Evolutionary conservation across 2,888 invertebrate genomes (phyloP).

Genomic region (Zaprionus obscuricornis): DNA sequence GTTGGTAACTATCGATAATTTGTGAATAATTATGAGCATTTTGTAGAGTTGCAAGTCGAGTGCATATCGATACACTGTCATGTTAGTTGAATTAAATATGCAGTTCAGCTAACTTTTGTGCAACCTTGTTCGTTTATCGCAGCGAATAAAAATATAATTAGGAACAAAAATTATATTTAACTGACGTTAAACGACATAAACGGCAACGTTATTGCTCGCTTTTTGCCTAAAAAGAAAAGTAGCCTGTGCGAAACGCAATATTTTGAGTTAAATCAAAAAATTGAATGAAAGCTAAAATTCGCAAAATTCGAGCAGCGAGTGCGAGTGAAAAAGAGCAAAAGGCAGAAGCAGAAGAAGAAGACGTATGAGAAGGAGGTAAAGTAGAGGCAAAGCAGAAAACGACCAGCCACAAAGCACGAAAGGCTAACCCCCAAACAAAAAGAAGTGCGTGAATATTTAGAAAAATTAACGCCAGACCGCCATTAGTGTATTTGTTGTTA

Average conservation of each 20-base stretch:
- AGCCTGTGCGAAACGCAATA: constrained; percentile 45
- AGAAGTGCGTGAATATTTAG: constrained; percentile 70
- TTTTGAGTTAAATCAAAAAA: constrained; percentile 47
- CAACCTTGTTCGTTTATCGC: constrained; percentile 57
- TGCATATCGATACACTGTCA: constrained; percentile 26
- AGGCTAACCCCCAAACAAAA: constrained; percentile 61
- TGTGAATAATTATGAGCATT: background rate
- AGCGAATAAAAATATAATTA: constrained; percentile 63
- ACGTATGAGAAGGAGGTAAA: constrained; percentile 34
- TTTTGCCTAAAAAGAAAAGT: constrained; percentile 30
- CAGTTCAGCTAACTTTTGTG: constrained; percentile 57
- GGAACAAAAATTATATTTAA: constrained; percentile 52
- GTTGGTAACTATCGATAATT: too few species aligned
- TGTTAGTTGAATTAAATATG: constrained; percentile 47
- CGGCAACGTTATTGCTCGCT: constrained; percentile 45
- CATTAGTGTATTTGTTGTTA: constrained; percentile 57
- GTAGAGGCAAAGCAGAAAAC: constrained; percentile 49
- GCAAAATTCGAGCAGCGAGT: constrained; percentile 54
- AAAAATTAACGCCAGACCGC: constrained; percentile 70
- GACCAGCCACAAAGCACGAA: constrained; percentile 66
- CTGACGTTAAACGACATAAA: constrained; percentile 46
- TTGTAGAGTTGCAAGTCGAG: constrained; percentile 22
- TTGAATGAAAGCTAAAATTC: constrained; percentile 57
- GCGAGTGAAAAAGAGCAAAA: constrained; percentile 56
- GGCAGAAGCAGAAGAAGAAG: constrained; percentile 36